A percentile compares a stretch with the other conserved stretches of the same genome.
Conservation (phyloP, 2,797 vertebrate genomes). For the Ceyx erithaca region DNA sequence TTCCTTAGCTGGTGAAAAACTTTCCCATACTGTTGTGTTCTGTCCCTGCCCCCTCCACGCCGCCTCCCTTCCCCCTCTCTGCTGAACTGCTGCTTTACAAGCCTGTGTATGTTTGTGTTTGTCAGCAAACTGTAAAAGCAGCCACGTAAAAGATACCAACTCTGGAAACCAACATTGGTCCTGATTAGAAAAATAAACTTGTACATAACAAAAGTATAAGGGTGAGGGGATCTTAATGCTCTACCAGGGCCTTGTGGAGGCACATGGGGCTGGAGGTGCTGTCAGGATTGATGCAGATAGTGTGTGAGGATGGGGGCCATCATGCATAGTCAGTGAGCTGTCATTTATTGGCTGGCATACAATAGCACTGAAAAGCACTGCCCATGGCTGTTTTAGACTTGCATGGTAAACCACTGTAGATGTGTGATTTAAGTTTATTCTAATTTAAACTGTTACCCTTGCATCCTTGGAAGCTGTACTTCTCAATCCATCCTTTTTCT, state of each 20-base stretch:
- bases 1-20: neutral
- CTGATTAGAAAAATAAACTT: neutral
- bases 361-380: slow-evolving; percentile 39
- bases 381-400: slow-evolving; percentile 33
- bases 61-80: neutral
- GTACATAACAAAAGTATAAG: neutral
- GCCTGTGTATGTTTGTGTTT: neutral
- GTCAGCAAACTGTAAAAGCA: slow-evolving; percentile 13
- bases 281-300: neutral
- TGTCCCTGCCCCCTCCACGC: slow-evolving; percentile 1
- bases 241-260: neutral
- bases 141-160: neutral
- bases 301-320: neutral
- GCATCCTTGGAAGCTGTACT: neutral
- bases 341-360: slow-evolving; percentile 35
- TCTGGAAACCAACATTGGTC: neutral
- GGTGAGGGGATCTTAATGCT: neutral
- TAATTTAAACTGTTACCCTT: neutral
- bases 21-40: slow-evolving; percentile 28
- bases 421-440: slow-evolving; percentile 4
- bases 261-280: neutral
- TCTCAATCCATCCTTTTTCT: neutral
- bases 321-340: neutral
- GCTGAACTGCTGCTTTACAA: neutral
- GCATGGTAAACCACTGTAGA: neutral